A percentile compares a stretch with the other conserved stretches of the same genome.
These are phyloP conservation scores for Lithophane ornitopus DNA, from an alignment of 2,888 invertebrate species.

Conservation along the genomic window DNA sequence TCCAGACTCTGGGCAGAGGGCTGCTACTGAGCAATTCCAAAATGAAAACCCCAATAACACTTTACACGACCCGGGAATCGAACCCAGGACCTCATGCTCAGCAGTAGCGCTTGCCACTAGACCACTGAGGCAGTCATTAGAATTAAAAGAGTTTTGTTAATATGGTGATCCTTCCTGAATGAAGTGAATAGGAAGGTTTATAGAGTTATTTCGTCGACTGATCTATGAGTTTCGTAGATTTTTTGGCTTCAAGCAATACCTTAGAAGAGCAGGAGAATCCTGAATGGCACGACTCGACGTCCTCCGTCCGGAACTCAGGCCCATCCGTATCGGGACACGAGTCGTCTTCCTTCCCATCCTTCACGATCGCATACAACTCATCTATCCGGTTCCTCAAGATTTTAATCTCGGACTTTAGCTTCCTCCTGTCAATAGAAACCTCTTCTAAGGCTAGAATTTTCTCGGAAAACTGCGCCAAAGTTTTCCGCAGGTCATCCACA, in stretches of 20 bases:
- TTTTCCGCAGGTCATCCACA: slow-evolving; percentile 78
- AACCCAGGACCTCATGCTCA: too few relatives aligned
- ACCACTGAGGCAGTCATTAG: too few relatives aligned
- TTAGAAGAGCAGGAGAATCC: slow-evolving; percentile 85
- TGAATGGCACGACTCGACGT: slow-evolving; percentile 84
- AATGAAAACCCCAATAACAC: too few relatives aligned
- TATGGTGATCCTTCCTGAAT: neutral
- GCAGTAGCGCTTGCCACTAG: too few relatives aligned
- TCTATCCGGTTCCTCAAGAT: slow-evolving; percentile 80
- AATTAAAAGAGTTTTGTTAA: neutral
- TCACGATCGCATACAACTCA: slow-evolving; percentile 81
- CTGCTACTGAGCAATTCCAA: too few relatives aligned
- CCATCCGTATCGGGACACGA: slow-evolving; percentile 75
- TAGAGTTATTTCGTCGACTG: neutral
- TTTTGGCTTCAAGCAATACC: slow-evolving; percentile 70
- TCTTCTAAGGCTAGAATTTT: slow-evolving; percentile 80
- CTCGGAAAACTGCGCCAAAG: slow-evolving; percentile 75
- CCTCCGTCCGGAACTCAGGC: slow-evolving; percentile 64
- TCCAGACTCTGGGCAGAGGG: too few relatives aligned
- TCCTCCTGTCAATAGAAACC: slow-evolving; percentile 72
- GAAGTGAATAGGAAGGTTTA: neutral
- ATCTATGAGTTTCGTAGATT: neutral
- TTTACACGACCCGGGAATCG: too few relatives aligned
- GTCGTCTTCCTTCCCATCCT: slow-evolving; percentile 83
- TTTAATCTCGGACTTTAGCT: slow-evolving; percentile 77